Conservation (phyloP, 2,797 vertebrate genomes). For the Myotis findleyi region DNA sequence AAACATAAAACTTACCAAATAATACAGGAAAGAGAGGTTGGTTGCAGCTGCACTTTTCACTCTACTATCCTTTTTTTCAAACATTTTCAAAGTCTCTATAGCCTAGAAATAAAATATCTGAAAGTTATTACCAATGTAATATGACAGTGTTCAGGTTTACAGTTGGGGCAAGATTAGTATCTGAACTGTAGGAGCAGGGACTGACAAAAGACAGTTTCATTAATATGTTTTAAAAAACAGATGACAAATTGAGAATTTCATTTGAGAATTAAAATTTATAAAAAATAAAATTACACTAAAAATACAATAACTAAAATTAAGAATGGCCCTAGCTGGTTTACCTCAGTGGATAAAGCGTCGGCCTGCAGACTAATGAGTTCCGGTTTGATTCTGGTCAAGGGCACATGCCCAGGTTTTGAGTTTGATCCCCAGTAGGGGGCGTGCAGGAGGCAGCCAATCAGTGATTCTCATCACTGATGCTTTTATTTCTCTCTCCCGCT, state of each 20-base stretch:
- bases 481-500: not conserved
- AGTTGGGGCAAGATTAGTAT: not conserved
- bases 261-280: not conserved
- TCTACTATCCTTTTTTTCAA: conserved; percentile 98
- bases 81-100: conserved; percentile 96
- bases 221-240: not conserved
- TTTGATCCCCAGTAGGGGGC: not conserved
- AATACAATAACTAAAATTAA: not conserved
- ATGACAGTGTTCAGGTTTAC: not conserved
- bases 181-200: not conserved
- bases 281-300: not conserved
- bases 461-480: not conserved
- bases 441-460: not conserved
- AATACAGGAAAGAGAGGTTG: conserved; percentile 97
- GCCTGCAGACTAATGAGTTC: not conserved
- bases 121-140: conserved; percentile 63
- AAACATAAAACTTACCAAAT: conserved; percentile 91
- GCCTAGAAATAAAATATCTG: conserved; percentile 90
- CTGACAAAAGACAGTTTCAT: not conserved
- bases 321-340: not conserved
- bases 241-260: conserved; percentile 15
- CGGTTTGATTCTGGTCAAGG: not conserved
- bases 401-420: not conserved
- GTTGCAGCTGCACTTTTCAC: conserved; percentile 98
- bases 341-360: not conserved